These are phyloP conservation scores for Anoplopoma fimbria DNA, from an alignment of 2,113 vertebrate genomes.

Conservation along the genomic window DNA sequence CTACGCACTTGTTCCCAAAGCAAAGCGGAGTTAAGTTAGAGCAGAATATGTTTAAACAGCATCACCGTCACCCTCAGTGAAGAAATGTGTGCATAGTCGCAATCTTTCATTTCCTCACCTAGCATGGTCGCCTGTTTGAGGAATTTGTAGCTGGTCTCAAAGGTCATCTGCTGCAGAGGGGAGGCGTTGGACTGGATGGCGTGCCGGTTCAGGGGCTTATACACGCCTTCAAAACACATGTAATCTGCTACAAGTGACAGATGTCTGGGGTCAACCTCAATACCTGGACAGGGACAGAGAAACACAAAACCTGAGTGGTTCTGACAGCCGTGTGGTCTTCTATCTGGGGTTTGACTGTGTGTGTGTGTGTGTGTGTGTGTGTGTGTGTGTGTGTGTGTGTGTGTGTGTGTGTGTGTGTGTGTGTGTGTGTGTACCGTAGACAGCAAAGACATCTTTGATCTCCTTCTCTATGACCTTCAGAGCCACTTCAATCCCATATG, in stretches of 20 bases:
- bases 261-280: conserved; percentile 94
- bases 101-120: conserved; percentile 45
- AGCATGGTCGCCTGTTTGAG: conserved; percentile 91
- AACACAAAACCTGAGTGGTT: neutral
- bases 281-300: conserved; percentile 83
- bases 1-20: too few species aligned
- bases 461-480: conserved; percentile 95
- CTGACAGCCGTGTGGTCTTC: neutral
- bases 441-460: conserved; percentile 98
- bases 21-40: neutral
- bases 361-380: neutral
- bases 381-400: neutral
- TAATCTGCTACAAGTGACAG: conserved; percentile 98
- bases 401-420: neutral
- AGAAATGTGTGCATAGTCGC: neutral
- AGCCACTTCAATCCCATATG: conserved; percentile 95
- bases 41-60: neutral
- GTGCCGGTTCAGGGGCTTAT: conserved; percentile 92
- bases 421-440: conserved; percentile 88
- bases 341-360: neutral
- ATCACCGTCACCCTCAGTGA: neutral
- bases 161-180: conserved; percentile 98
- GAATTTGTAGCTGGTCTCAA: conserved; percentile 97
- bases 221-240: conserved; percentile 97
- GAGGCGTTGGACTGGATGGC: conserved; percentile 94